Base-by-base conservation (phyloP, 2,888 invertebrate genomes). In the Ptychoptera albimana region DNA sequence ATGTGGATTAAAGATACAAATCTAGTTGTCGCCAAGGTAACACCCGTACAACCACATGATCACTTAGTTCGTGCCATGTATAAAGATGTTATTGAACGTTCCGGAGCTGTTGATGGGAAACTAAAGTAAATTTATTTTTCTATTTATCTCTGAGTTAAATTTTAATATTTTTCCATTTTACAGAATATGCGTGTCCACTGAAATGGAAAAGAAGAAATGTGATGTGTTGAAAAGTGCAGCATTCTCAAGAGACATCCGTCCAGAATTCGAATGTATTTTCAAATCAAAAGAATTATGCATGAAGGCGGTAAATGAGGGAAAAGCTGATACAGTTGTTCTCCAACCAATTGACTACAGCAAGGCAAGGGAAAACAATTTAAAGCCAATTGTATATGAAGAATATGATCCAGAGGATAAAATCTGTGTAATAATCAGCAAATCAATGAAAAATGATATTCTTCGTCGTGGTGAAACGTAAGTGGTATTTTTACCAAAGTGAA, bases 191-290 rank as follows among this genome's bases (percentile, higher is more conserved):
- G 77, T 80, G 10, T 73, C 73, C 12, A 71, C 71, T 1, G 71
- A 74, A 32, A 72, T 73, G 2, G 86, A 83, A 49, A 59, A 76
- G 49, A 68, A 73, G 13, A 92, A 92, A 60, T 92, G 92, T 56
- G 66, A 73, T 11, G 72, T 74, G 0, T 72, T 89, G 56, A 71
- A 75, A 1, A 71, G 72, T 47, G 80, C 81, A 30, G 80, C 86
- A 1, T 82, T 77, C 60, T 81, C 85, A 2, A 70, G 86, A 45
- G 80, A 85, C 55, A 77, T 85, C 37, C 70, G 86, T 7, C 92
- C 92, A 0, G 75, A 77, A 51, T 70, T 91, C 40, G 79, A 82
- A 55, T 93, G 92, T 57, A 67, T 81, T 1, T 68, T 72, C 49
- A 75, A 81, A 37, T 67, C 72, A 35, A 71, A 71, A 23, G 70